Base-by-base conservation (phyloP, 2,113 vertebrate species). In the Leptobrachium ailaonicum region DNA sequence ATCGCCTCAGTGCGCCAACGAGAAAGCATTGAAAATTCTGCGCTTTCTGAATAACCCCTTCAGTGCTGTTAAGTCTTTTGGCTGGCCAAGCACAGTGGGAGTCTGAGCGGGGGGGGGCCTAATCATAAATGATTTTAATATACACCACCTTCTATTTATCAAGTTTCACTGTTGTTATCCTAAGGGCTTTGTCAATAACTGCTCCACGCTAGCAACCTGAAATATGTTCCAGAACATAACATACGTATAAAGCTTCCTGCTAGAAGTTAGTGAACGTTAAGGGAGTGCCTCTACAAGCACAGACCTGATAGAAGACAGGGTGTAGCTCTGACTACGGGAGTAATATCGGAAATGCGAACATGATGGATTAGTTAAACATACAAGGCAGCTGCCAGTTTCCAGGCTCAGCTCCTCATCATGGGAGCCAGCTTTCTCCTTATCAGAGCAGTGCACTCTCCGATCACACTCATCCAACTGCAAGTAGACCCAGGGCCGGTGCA, bases 251-350 rank as follows among this genome's bases (percentile, higher is more conserved):
- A 8, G 3, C 14, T 56, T 40, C 13, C 10, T 68, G 50, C 50
- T 56, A 47, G 13, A 20, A 69, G 66, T 66, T 45, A 41, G 12
- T 50, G 6, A 54, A 32, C 43, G 14, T 50, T 56, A 68, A 14
- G 41, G 75, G 75, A 56, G 75, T 77, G 75, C 40, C 50, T 2
- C 41, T 43, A 41, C 75, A 77, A 68, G 75, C 66, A 58, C n/a
- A 20, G 50, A 68, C 75, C 47, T 77, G 75, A 68, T 54, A 20
- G 13, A 42, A 42, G 43, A 43, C 43, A 56, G 75, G 75, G 75
- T 44, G 75, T 67, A 77, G 14, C 64, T 68, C 6, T n/a, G 11
- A 42, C 20, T 32, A 20, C 4, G 40, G 5, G 14, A 64, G 62
- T 8, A 64, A 64, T 4, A 8, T 40, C 20, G 20, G 6, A 64